A percentile compares a stretch with the other conserved stretches of the same genome.
Evolutionary conservation across 2,888 invertebrate species (phyloP).

Genomic region (Eulithis prunata): DNA sequence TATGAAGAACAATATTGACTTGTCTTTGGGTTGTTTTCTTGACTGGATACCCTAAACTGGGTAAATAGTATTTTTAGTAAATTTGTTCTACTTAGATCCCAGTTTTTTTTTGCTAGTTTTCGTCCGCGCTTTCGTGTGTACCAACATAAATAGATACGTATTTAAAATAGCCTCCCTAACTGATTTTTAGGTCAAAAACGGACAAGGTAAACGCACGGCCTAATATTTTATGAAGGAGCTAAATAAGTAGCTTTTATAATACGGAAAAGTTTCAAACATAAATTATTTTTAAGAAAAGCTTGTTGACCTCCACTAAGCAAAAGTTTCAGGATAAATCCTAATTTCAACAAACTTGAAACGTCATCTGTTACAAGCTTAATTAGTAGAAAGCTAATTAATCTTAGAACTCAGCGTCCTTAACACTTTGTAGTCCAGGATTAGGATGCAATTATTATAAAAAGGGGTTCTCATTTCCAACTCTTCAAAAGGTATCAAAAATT

Average conservation of each 20-base stretch:
- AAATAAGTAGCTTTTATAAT: background rate
- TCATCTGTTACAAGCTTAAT: slow-evolving; percentile 42
- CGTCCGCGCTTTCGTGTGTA: no score
- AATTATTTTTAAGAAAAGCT: slow-evolving; percentile 17
- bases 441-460: slow-evolving; percentile 4
- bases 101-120: no score
- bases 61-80: background rate
- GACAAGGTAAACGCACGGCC: no score
- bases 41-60: slow-evolving; percentile 5
- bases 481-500: no score
- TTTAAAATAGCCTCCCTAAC: no score
- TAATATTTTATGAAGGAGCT: background rate
- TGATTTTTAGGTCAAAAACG: no score
- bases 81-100: background rate
- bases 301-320: slow-evolving; percentile 16
- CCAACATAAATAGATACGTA: no score
- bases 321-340: slow-evolving; percentile 36
- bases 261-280: slow-evolving; percentile 4
- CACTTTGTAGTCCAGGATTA: slow-evolving; percentile 30
- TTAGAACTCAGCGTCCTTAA: slow-evolving; percentile 39
- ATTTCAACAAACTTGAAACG: slow-evolving; percentile 38
- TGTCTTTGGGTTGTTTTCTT: slow-evolving; percentile 18
- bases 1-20: slow-evolving; percentile 31
- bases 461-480: background rate
- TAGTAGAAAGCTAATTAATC: slow-evolving; percentile 44